These are phyloP conservation scores for Agapostemon virescens DNA, from an alignment of 2,888 invertebrate genomes.

Conservation along the genomic window DNA sequence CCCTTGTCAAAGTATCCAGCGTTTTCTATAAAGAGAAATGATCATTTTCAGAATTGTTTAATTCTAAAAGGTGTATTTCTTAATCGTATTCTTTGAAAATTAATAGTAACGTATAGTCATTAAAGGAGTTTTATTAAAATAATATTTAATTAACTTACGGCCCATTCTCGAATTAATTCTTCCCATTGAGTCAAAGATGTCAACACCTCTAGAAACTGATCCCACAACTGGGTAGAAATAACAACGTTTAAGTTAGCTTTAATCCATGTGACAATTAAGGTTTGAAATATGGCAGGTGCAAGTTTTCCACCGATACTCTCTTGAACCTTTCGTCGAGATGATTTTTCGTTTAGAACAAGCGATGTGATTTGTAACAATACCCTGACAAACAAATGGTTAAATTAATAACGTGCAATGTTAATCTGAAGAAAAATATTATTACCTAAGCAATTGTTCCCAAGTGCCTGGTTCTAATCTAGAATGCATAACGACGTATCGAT, in stretches of 20 bases:
- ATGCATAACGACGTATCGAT: constrained; percentile 98
- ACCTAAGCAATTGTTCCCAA: constrained; percentile 85
- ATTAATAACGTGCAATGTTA: not conserved
- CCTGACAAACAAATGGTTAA: constrained; percentile 54
- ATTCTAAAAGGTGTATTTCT: not conserved
- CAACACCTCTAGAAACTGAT: constrained; percentile 93
- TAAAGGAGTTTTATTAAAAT: not conserved
- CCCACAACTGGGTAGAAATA: constrained; percentile 94
- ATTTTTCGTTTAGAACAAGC: constrained; percentile 90
- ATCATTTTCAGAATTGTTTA: not conserved
- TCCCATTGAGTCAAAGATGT: constrained; percentile 96
- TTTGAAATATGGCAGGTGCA: constrained; percentile 94
- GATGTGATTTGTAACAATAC: constrained; percentile 96
- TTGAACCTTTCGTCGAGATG: constrained; percentile 88
- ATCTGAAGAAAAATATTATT: not conserved
- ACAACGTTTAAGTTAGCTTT: constrained; percentile 97
- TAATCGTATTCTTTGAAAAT: not conserved
- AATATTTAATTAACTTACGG: constrained; percentile 83
- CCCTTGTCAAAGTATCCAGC: constrained; percentile 97
- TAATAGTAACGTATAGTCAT: no score
- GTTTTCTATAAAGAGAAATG: constrained; percentile 86
- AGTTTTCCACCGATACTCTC: constrained; percentile 87
- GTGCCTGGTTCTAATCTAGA: constrained; percentile 94
- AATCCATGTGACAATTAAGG: constrained; percentile 98
- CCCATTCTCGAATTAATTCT: constrained; percentile 97